Base-by-base conservation (phyloP, 2,797 vertebrate species). In the Anguilla megastoma region DNA sequence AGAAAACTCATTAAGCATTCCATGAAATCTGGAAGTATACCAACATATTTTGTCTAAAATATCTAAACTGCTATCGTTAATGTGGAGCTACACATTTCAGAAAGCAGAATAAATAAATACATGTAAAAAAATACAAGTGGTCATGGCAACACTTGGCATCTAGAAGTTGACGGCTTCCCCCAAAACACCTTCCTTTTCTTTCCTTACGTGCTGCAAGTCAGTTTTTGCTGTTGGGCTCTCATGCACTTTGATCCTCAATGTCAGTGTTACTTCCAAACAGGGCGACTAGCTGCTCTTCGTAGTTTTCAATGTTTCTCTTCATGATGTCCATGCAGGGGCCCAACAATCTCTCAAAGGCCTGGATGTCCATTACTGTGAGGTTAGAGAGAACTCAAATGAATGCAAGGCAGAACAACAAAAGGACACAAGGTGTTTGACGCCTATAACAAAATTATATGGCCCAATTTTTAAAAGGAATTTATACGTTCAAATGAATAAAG, bases 271-370 rank as follows among this genome's bases (percentile, higher is more conserved):
- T 97, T 94, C 97, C 98, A 96, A 99, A 99, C 90, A 99, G 95
- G 90, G 96, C 96, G 89, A 98, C 96, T 91, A 99, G 96, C 91
- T 99, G 99, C 93, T 99, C 99, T 93, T 99, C 98, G 88, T 99
- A 99, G 95, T 99, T 99, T 79, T 97, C 96, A 93, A 99, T 99
- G 95, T 99, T 99, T 91, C 99, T 97, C 96, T 99, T 99, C 98
- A 99, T 99, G 95, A 99, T 99, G 94, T 99, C 98, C 99, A 98
- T 99, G 96, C 99, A 99, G 33, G 99, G 99, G 91, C 99, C 99
- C 95, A 99, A 95, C 95, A 99, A 95, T 94, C 98, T 97, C 96
- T 99, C 99, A 90, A 99, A 99, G 88, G 98, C 99, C 93, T 99
- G 95, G 89, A 99, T 96, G 86, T 98, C 99, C 98, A 99, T 97